These are phyloP conservation scores for Lasioglossum morio DNA, from an alignment of 2,888 invertebrate genomes.

Conservation along the genomic window DNA sequence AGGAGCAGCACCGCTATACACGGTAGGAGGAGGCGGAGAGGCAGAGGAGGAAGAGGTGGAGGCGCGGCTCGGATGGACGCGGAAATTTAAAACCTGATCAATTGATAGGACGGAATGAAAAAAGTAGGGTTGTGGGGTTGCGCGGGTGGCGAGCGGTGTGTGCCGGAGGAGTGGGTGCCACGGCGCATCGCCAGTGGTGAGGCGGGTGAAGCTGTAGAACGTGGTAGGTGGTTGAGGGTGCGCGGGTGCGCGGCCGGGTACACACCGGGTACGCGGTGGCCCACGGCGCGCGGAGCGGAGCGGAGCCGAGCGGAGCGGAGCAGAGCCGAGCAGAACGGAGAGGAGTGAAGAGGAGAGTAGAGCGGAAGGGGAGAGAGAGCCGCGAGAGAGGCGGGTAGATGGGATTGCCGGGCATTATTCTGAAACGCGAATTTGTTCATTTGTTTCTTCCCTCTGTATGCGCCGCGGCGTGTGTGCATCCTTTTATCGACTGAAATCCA, in stretches of 20 bases:
- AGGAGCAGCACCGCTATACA: constrained; percentile 39
- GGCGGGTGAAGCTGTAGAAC: constrained; percentile 64
- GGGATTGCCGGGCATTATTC: constrained; percentile 85
- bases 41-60: constrained; percentile 81
- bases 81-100: constrained; percentile 85
- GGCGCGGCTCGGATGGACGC: constrained; percentile 85
- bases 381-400: constrained; percentile 79
- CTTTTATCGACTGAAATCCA: constrained; percentile 85
- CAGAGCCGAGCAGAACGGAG: constrained; percentile 24
- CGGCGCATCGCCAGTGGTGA: constrained; percentile 71
- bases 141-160: constrained; percentile 74
- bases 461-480: constrained; percentile 84
- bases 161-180: constrained; percentile 64
- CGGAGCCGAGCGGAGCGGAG: constrained; percentile 5
- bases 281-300: constrained; percentile 43
- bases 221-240: constrained; percentile 72
- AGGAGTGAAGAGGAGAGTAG: constrained; percentile 11
- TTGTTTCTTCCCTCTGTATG: constrained; percentile 85
- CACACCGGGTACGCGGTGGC: constrained; percentile 72
- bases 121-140: constrained; percentile 84
- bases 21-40: constrained; percentile 70
- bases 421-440: constrained; percentile 85
- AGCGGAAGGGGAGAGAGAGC: constrained; percentile 57
- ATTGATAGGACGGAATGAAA: constrained; percentile 85
- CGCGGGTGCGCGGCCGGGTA: constrained; percentile 69